phyloP scores from a whole-genome alignment of 1,140 invertebrate species.

The Heliconius congener region DNA sequence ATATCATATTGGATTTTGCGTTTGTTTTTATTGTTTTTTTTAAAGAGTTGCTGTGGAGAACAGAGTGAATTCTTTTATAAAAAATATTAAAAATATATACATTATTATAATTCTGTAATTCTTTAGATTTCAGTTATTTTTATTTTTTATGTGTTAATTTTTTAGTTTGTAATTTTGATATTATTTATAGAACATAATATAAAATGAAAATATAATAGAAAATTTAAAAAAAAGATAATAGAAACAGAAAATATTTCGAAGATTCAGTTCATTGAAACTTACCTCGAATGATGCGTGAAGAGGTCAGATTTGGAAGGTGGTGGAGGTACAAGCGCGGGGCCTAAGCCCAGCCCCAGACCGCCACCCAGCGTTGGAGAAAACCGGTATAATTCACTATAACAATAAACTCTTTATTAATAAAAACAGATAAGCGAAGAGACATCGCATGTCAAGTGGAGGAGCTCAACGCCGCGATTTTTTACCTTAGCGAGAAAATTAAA shows the following conservation, averaged over 20 bases:
- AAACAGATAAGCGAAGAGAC: too few relatives aligned
- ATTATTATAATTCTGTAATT: too few relatives aligned
- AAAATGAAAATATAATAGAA: too few relatives aligned
- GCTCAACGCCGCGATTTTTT: too few relatives aligned
- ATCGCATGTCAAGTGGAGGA: too few relatives aligned
- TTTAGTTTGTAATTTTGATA: too few relatives aligned
- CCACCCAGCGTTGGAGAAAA: slow-evolving; percentile 87
- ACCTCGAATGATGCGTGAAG: slow-evolving; percentile 73
- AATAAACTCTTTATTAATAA: neutral
- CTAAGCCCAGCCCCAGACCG: slow-evolving; percentile 83
- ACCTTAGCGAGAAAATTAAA: too few relatives aligned
- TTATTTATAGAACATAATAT: too few relatives aligned
- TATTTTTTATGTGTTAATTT: too few relatives aligned
- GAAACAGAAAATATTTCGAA: neutral
- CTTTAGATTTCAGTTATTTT: too few relatives aligned
- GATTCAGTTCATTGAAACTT: slow-evolving; percentile 36
- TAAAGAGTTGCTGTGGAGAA: neutral
- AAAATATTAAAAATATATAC: too few relatives aligned
- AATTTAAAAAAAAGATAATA: neutral
- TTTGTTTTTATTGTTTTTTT: neutral
- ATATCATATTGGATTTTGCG: neutral
- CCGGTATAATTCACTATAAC: slow-evolving; percentile 90
- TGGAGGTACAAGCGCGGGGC: slow-evolving; percentile 82
- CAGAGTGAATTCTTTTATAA: neutral
- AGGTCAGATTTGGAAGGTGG: slow-evolving; percentile 74